Evolutionary conservation across 2,888 invertebrate genomes (phyloP).

Genomic region (Agrotis clavis): DNA sequence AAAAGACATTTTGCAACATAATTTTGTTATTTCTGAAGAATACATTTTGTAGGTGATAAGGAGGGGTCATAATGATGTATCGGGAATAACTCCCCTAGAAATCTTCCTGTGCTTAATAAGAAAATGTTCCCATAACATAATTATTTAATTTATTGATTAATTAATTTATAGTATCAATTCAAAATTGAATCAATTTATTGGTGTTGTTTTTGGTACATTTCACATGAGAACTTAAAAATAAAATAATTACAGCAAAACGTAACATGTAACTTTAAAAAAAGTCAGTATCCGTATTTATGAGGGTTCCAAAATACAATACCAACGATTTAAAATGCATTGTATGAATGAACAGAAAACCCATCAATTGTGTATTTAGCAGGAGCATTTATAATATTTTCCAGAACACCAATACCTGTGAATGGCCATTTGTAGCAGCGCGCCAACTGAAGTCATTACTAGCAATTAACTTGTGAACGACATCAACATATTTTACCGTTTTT

Average conservation of each 20-base stretch:
- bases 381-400: conserved; percentile 36
- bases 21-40: conserved; percentile 51
- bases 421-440: conserved; percentile 38
- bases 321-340: not conserved
- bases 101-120: too few relatives aligned
- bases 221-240: too few relatives aligned
- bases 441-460: conserved; percentile 41
- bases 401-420: conserved; percentile 26
- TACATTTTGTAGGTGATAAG: conserved; percentile 15
- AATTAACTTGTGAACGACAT: conserved; percentile 52
- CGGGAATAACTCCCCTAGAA: too few relatives aligned
- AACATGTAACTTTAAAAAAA: too few relatives aligned
- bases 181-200: too few relatives aligned
- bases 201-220: too few relatives aligned
- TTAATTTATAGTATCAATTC: too few relatives aligned
- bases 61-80: not conserved
- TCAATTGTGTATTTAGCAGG: conserved; percentile 17
- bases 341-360: not conserved
- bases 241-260: too few relatives aligned
- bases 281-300: too few relatives aligned
- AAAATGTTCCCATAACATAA: too few relatives aligned
- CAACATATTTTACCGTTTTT: conserved; percentile 33
- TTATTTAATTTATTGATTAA: too few relatives aligned
- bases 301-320: not conserved
- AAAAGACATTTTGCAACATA: conserved; percentile 62